Percentiles rank a stretch among this genome's conserved stretches.
Conservation (phyloP, 2,888 invertebrate species). For the Oasisia sp. region DNA sequence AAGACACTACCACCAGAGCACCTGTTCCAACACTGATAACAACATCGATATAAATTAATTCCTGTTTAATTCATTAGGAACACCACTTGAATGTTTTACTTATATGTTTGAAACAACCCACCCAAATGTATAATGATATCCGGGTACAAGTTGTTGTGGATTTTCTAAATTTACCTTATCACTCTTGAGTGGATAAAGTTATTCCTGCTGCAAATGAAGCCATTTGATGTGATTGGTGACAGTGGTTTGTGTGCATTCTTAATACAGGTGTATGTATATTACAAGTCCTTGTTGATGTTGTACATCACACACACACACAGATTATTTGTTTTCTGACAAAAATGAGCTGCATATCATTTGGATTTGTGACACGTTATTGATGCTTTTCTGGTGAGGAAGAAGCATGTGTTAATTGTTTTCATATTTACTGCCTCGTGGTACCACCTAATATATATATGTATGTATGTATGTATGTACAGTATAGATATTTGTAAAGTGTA, state of each 20-base stretch:
- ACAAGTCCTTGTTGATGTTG: too few species aligned
- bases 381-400: background rate
- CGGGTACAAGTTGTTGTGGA: too few species aligned
- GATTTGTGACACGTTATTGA: background rate
- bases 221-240: background rate
- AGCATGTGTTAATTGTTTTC: background rate
- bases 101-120: too few species aligned
- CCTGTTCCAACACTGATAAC: too few species aligned
- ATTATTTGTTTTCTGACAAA: background rate
- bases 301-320: background rate
- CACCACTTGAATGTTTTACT: too few species aligned
- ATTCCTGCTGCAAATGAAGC: background rate
- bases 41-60: too few species aligned
- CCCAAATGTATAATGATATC: too few species aligned
- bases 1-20: too few species aligned
- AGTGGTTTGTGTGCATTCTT: background rate
- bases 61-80: too few species aligned
- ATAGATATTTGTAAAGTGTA: background rate
- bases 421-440: background rate
- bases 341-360: background rate
- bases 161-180: too few species aligned
- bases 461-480: background rate
- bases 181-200: background rate
- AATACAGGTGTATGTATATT: too few species aligned
- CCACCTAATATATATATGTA: background rate